These are phyloP conservation scores for Nothura maculosa DNA, from an alignment of 2,797 vertebrate species.

Conservation along the genomic window DNA sequence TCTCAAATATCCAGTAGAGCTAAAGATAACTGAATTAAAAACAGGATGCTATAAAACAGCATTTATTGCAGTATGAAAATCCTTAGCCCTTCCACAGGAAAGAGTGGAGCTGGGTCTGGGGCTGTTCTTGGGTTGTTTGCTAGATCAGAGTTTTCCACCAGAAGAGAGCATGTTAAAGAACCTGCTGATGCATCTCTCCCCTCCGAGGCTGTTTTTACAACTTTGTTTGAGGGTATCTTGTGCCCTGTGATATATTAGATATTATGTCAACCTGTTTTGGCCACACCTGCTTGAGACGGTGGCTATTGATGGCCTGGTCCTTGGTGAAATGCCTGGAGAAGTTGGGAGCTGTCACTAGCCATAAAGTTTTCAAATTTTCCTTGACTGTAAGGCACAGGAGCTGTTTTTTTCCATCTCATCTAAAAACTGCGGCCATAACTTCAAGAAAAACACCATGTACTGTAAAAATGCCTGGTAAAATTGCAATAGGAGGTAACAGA, in stretches of 20 bases:
- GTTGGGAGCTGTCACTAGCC: accelerated
- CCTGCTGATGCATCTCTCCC: background rate
- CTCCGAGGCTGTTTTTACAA: background rate
- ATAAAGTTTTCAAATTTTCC: background rate
- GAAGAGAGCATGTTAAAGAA: background rate
- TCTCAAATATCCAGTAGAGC: background rate
- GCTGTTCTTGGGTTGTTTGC: background rate
- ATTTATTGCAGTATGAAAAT: background rate
- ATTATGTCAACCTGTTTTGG: background rate
- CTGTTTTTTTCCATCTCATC: background rate
- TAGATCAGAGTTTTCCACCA: background rate
- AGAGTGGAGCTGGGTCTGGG: background rate
- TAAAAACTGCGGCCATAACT: background rate
- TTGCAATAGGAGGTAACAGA: background rate
- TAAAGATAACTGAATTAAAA: background rate
- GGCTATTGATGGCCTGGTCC: accelerated
- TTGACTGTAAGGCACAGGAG: background rate
- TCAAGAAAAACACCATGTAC: background rate
- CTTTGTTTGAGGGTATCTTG: background rate
- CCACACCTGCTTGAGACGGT: accelerated
- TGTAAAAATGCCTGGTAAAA: background rate
- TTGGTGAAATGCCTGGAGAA: background rate
- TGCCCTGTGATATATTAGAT: background rate
- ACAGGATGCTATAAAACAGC: background rate
- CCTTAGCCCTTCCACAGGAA: background rate